Base-by-base conservation (phyloP, 1,140 invertebrate genomes). In the Macrobrachium rosenbergii region DNA sequence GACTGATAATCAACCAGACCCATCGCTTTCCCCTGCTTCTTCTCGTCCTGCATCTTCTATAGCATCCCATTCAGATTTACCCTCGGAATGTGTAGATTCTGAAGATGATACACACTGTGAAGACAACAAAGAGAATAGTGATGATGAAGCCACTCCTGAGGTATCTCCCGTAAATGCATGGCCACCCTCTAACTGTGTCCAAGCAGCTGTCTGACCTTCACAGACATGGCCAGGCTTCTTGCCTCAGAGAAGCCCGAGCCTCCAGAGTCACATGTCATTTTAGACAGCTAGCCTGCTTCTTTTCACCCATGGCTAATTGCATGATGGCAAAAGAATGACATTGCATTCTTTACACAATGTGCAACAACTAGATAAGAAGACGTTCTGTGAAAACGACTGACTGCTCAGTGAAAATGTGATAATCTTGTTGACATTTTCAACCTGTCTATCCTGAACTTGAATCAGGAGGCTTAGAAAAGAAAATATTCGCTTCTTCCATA, bases 61-160 rank as follows among this genome's bases (percentile, higher is more conserved):
- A n/a, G 86, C 86, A 73, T 88, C 86, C 23, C 86, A 88, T 76
- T 88, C 86, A 6, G 86, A 88, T 62, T 79, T 88, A 21, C 86
- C 86, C 52, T 88, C 86, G 6, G 86, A 88, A 64, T 88, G 86
- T 58, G 86, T 88, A 2, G 86, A 88, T 76, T 88, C 86, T 45
- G 86, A 88, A 60, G 86, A 88, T 59, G 81, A 83, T 45, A 64
- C 69, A 10, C 69, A 82, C 43, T 69, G 72, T 63, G 69, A 37
- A 0, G 60, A 37, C 23, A 60, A 43, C 23, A 59, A 77, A 7
- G 52, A 87, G 43, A 28, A 76, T 45, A 64, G 45, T 28, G 59
- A 43, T 12, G 60, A 43, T 16, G 37, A 43, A 62, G 28, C 23
- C 62, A 67, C n/a, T 3, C 62, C 17, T 60, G 60, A 17, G 14